Conservation (phyloP, 2,797 vertebrate genomes). For the Amblyopsis hoosieri region DNA sequence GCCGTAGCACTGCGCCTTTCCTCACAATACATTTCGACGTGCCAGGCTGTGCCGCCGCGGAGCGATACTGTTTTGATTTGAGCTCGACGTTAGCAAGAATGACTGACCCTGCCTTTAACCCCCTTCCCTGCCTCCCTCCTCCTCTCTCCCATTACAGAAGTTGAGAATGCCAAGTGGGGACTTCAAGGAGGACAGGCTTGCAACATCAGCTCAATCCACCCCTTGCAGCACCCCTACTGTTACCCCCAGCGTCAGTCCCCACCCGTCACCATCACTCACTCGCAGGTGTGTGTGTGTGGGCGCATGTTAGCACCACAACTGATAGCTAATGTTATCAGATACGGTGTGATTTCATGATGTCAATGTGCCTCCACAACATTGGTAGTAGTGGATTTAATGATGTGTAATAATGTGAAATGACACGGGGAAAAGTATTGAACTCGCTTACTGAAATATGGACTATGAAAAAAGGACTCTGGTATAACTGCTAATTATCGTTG, state of each 20-base stretch:
- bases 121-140: not conserved
- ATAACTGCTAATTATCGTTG: slow-evolving; percentile 9
- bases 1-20: too few species aligned
- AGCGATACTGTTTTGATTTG: too few species aligned
- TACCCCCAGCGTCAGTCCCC: slow-evolving; percentile 66
- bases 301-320: too few species aligned
- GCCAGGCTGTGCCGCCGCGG: too few species aligned
- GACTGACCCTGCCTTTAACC: not conserved
- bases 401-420: too few species aligned
- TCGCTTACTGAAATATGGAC: too few species aligned
- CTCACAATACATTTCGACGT: too few species aligned
- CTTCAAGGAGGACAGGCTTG: slow-evolving; percentile 79
- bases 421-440: too few species aligned
- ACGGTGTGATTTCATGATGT: not conserved
- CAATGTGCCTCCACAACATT: not conserved
- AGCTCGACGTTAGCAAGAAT: not conserved
- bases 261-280: slow-evolving; percentile 62
- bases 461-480: too few species aligned
- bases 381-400: not conserved
- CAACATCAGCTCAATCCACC: slow-evolving; percentile 79
- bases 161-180: slow-evolving; percentile 80
- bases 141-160: slow-evolving; percentile 66
- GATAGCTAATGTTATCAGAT: not conserved
- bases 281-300: slow-evolving; percentile 66
- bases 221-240: slow-evolving; percentile 73